A percentile compares a stretch with the other conserved stretches of the same genome.
phyloP scores from a whole-genome alignment of 1,140 invertebrate genomes.

The Trigoniulus corallinus region DNA sequence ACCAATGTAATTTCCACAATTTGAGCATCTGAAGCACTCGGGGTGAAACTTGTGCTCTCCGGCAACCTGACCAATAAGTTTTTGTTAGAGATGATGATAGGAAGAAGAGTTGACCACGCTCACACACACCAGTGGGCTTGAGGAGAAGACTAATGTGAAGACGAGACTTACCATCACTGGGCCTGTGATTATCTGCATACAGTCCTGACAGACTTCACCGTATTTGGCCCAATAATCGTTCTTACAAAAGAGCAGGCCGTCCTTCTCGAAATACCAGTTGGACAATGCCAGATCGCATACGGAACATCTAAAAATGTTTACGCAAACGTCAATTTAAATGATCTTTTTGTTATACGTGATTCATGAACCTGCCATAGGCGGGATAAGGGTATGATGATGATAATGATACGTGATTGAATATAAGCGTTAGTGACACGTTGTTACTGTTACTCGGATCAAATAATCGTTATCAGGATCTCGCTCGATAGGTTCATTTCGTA shows the following conservation, averaged over 20 bases:
- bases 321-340: too few relatives aligned
- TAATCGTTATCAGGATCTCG: too few relatives aligned
- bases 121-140: background rate
- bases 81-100: background rate
- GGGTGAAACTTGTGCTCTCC: conserved; percentile 89
- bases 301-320: conserved; percentile 50
- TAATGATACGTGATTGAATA: too few relatives aligned
- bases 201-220: conserved; percentile 74
- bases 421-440: too few relatives aligned
- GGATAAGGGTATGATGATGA: too few relatives aligned
- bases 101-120: background rate
- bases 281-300: conserved; percentile 65
- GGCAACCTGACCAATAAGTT: conserved; percentile 36
- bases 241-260: conserved; percentile 73
- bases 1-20: conserved; percentile 68
- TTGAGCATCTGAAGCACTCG: conserved; percentile 76
- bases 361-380: too few relatives aligned
- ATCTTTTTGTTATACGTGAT: too few relatives aligned
- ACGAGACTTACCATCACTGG: conserved; percentile 55
- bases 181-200: conserved; percentile 69
- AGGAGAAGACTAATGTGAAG: background rate
- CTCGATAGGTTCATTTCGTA: too few relatives aligned
- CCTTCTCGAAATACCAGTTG: conserved; percentile 86
- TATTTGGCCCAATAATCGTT: conserved; percentile 76
- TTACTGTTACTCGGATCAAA: background rate